These are phyloP conservation scores for Orestias chungarensis DNA, from an alignment of 2,797 vertebrate species.

Conservation along the genomic window DNA sequence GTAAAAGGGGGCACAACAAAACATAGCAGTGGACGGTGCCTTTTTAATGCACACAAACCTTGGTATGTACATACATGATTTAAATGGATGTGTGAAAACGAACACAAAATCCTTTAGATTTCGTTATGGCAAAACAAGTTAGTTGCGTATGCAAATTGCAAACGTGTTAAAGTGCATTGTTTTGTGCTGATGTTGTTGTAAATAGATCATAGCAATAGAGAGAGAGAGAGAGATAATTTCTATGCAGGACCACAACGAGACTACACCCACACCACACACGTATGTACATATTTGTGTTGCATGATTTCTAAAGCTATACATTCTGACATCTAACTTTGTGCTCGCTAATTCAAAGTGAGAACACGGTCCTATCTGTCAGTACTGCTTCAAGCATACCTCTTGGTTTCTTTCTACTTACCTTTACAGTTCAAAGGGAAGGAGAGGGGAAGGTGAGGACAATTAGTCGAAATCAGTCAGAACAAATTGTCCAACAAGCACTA, in stretches of 20 bases:
- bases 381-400: constrained; percentile 66
- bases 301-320: constrained; percentile 61
- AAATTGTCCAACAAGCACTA: constrained; percentile 74
- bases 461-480: constrained; percentile 79
- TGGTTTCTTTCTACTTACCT: constrained; percentile 64
- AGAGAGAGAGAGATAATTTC: constrained; percentile 41
- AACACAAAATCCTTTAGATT: background rate
- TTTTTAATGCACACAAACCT: constrained; percentile 33
- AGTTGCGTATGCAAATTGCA: background rate
- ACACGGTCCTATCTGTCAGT: constrained; percentile 74
- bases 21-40: constrained; percentile 73
- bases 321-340: constrained; percentile 70
- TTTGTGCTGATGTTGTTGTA: constrained; percentile 22
- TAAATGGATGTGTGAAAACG: constrained; percentile 1
- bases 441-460: constrained; percentile 78
- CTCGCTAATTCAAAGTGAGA: constrained; percentile 76
- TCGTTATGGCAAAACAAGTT: constrained; percentile 3
- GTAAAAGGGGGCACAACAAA: constrained; percentile 75
- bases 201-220: constrained; percentile 42
- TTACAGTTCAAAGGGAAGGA: constrained; percentile 79
- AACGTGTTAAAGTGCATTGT: constrained; percentile 11
- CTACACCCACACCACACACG: constrained; percentile 49
- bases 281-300: constrained; percentile 67
- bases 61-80: background rate
- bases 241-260: constrained; percentile 63